These are phyloP conservation scores for Hippolais icterina DNA, from an alignment of 2,113 vertebrate species.

Conservation along the genomic window DNA sequence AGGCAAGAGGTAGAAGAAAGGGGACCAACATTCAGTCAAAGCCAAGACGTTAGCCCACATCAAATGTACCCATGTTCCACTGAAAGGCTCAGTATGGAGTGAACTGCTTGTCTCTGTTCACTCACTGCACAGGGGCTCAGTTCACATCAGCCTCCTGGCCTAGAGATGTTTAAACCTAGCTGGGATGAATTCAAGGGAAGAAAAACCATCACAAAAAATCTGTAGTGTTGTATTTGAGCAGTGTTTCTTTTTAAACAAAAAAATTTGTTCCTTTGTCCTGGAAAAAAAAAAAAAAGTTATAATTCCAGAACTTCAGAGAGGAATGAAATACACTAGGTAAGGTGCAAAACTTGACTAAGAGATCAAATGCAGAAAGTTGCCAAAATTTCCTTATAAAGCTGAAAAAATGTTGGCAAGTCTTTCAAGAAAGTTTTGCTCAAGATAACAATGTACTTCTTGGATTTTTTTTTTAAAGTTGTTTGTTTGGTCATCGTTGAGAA, in stretches of 20 bases:
- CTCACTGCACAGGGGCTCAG: not conserved
- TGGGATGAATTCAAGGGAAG: not conserved
- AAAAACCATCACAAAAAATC: not conserved
- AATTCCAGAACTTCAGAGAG: not conserved
- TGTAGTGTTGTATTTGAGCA: not conserved
- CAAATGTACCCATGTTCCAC: fast-evolving
- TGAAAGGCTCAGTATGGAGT: not conserved
- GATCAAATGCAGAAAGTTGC: not conserved
- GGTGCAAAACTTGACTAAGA: not conserved
- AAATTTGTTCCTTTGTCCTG: not conserved
- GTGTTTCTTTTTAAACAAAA: not conserved
- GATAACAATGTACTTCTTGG: not conserved
- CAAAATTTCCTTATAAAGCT: not conserved
- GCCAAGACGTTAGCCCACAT: not conserved
- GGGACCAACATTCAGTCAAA: not conserved
- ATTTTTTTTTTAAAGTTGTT: not conserved
- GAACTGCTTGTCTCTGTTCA: not conserved
- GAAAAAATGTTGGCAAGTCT: not conserved
- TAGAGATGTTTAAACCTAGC: not conserved
- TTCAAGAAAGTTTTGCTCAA: not conserved
- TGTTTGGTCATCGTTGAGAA: not conserved
- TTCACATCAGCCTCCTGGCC: not conserved
- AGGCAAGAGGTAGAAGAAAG: not conserved
- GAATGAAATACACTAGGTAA: not conserved
- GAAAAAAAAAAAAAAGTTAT: not conserved